phyloP scores from a whole-genome alignment of 1,140 invertebrate species.

The Drosophila nigromelanica region DNA sequence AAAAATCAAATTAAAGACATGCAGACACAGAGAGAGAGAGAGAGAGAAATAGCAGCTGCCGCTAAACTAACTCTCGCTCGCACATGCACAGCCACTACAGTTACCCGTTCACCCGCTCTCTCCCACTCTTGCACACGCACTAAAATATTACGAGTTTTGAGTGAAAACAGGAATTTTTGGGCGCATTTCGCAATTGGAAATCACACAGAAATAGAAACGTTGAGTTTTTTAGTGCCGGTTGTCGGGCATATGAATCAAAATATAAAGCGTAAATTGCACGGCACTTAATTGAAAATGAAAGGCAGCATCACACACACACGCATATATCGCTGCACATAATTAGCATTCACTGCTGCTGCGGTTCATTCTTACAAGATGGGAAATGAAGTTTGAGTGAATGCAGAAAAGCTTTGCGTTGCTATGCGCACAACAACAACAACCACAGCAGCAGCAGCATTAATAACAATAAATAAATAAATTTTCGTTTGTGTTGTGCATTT shows the following conservation, averaged over 20 bases:
- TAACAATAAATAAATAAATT: constrained; percentile 12
- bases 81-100: not conserved
- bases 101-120: constrained; percentile 9
- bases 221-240: constrained; percentile 11
- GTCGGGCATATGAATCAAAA: constrained; percentile 28
- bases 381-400: constrained; percentile 13
- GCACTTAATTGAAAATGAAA: constrained; percentile 37
- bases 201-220: constrained; percentile 36
- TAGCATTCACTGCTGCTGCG: constrained; percentile 12
- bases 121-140: constrained; percentile 8
- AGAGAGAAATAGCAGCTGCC: constrained; percentile 11
- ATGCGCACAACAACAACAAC: constrained; percentile 3
- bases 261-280: constrained; percentile 32
- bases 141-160: constrained; percentile 22
- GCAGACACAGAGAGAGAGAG: constrained; percentile 6
- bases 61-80: constrained; percentile 26
- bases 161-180: constrained; percentile 18
- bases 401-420: constrained; percentile 11
- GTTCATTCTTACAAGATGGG: constrained; percentile 11
- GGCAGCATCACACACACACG: constrained; percentile 7
- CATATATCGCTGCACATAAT: constrained; percentile 13
- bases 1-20: constrained; percentile 1
- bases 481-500: not conserved
- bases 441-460: not conserved
- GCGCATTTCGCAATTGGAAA: constrained; percentile 25